Evolutionary conservation across 2,797 vertebrate genomes (phyloP), one percentile per base, ranked within the genome.

Genomic region (Arctocebus calabarensis): DNA sequence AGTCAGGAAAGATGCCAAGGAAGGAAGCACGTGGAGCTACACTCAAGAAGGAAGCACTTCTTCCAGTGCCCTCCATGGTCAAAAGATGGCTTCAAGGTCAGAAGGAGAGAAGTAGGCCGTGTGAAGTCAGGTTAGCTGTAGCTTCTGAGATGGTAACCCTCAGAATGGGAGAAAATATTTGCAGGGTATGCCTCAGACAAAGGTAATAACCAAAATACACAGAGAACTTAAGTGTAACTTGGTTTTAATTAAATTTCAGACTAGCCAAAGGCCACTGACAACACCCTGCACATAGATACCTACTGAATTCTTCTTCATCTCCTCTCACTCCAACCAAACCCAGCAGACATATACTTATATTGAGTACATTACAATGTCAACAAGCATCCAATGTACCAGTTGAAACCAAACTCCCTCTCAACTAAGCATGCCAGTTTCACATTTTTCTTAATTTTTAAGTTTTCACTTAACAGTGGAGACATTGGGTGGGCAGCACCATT

Each of bases 181-280:
- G n/a, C n/a, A n/a, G n/a, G n/a, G n/a, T n/a, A n/a, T n/a, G n/a
- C n/a, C n/a, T n/a, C n/a, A n/a, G n/a, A n/a, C n/a, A n/a, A n/a
- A n/a, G n/a, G n/a, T n/a, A n/a, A n/a, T n/a, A n/a, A n/a, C n/a
- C n/a, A n/a, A n/a, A n/a, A n/a, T n/a, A n/a, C n/a, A n/a, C n/a
- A n/a, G n/a, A n/a, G n/a, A n/a, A n/a, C n/a, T n/a, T n/a, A n/a
- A n/a, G n/a, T 96, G 61, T 93, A 90, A 93, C 91, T 96, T 92
- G 8, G 8, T 86, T 37, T 93, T 93, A 91, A 86, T 89, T 96
- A 92, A 94, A 91, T 96, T 96, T 59, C 3, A 78, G 8, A 43
- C n/a, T 87, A 71, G 62, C 8, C 43, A 68, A 78, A 94, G 22
- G 13, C 10, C 66, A 52, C 48, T 52, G 48, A 52, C 48, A 52